Conservation (phyloP, 2,797 vertebrate species). For the Brachymystax lenok region DNA sequence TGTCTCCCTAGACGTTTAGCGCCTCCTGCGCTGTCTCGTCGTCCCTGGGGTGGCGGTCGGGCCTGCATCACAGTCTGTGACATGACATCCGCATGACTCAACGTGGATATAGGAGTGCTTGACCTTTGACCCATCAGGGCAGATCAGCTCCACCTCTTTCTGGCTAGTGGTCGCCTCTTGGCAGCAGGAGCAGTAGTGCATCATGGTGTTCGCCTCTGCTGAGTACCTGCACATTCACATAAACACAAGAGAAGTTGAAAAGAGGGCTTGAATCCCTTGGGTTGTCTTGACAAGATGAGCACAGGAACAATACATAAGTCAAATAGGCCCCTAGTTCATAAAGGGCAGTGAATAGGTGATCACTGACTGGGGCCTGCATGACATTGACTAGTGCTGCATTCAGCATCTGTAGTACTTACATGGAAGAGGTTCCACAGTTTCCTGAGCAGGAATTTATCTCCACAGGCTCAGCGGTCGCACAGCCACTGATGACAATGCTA, state of each 20-base stretch:
- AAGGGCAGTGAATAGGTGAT: not conserved
- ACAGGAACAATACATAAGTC: not conserved
- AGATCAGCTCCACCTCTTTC: conserved; percentile 73
- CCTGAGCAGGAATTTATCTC: conserved; percentile 83
- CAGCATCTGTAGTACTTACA: conserved; percentile 72
- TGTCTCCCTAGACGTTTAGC: conserved; percentile 27
- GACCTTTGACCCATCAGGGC: conserved; percentile 63
- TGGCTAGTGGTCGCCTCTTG: conserved; percentile 72
- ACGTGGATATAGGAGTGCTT: conserved; percentile 69
- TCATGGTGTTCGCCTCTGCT: conserved; percentile 67
- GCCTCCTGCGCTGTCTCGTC: conserved; percentile 23
- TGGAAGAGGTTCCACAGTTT: conserved; percentile 80
- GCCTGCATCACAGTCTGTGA: conserved; percentile 37
- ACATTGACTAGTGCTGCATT: not conserved
- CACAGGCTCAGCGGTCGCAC: conserved; percentile 64
- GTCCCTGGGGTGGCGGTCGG: not conserved
- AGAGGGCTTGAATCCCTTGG: not conserved
- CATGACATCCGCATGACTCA: conserved; percentile 77
- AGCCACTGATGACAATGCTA: conserved; percentile 67
- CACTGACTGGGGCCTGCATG: not conserved
- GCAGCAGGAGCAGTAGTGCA: conserved; percentile 85
- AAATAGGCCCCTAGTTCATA: not conserved
- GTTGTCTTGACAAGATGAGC: no score
- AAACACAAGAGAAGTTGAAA: not conserved
- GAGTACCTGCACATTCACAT: conserved; percentile 78